Conservation (phyloP, 2,888 invertebrate species). For the Scaptomyza caliginosa region DNA sequence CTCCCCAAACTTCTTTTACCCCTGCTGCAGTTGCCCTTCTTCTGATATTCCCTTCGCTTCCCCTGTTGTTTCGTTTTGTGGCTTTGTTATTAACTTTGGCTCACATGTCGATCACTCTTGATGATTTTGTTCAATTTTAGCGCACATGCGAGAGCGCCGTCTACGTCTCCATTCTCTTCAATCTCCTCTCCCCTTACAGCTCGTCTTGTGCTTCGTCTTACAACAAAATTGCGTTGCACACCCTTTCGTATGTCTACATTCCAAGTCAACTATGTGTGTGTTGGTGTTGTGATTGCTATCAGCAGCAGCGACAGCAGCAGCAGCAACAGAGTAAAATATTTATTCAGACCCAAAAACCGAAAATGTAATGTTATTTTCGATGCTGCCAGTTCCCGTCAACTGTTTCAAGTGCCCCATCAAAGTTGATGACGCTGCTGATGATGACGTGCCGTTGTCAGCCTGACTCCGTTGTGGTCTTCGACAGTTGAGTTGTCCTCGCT, state of each 20-base stretch:
- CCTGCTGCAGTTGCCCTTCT: constrained; percentile 16
- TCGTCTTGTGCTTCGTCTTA: constrained; percentile 7
- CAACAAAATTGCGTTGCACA: constrained; percentile 37
- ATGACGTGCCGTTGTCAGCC: constrained; percentile 68
- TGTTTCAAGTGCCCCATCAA: constrained; percentile 60
- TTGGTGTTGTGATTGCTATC: constrained; percentile 72
- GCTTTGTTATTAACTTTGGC: constrained; percentile 81
- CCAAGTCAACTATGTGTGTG: constrained; percentile 41
- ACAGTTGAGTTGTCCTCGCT: constrained; percentile 69
- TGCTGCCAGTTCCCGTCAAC: constrained; percentile 35
- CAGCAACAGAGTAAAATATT: constrained; percentile 67
- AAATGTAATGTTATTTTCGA: constrained; percentile 64
- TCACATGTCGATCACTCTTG: constrained; percentile 81
- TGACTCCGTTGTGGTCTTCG: constrained; percentile 30
- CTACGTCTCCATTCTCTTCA: constrained; percentile 57
- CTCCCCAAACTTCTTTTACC: constrained; percentile 5
- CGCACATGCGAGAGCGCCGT: constrained; percentile 77
- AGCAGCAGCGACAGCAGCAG: constrained; percentile 24
- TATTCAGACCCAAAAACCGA: constrained; percentile 75
- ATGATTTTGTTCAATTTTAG: constrained; percentile 81
- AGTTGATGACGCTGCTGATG: constrained; percentile 73
- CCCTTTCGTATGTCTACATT: constrained; percentile 61
- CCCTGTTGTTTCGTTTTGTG: constrained; percentile 19
- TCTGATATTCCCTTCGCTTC: constrained; percentile 19
- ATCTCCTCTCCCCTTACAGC: background rate